phyloP scores from a whole-genome alignment of 2,888 invertebrate genomes.

The Reticulitermes lucifugus region DNA sequence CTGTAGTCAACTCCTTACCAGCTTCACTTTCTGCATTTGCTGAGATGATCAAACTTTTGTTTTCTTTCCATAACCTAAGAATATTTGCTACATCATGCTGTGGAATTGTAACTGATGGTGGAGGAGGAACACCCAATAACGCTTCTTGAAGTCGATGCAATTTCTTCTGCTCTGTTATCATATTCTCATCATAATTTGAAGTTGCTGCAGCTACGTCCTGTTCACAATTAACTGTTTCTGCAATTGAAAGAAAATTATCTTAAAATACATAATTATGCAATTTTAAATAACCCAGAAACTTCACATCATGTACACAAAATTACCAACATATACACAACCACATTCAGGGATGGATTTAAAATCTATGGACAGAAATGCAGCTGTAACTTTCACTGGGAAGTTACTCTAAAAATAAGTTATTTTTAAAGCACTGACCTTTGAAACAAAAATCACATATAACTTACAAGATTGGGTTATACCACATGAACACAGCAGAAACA shows the following conservation, averaged over 20 bases:
- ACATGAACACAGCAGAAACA: no score
- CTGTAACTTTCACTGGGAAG: no score
- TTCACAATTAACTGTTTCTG: background rate
- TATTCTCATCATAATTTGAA: background rate
- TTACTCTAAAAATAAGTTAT: no score
- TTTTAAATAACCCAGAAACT: no score
- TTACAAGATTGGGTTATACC: no score
- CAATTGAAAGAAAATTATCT: background rate
- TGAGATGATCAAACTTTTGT: background rate
- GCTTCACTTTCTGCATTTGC: background rate
- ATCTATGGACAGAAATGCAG: no score
- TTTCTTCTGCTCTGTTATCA: conserved; percentile 61
- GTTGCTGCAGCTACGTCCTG: background rate
- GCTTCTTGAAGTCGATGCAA: conserved; percentile 68
- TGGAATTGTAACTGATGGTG: conserved; percentile 78
- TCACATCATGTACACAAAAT: no score
- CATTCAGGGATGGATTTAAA: no score
- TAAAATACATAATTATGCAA: no score
- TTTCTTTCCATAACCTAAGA: conserved; percentile 27
- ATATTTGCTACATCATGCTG: conserved; percentile 67
- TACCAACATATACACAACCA: no score
- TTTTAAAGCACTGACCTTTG: no score
- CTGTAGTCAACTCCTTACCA: background rate
- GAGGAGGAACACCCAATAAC: conserved; percentile 78
- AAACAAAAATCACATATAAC: no score